Conservation (phyloP, 2,797 vertebrate species). For the Clarias laeviceps region DNA sequence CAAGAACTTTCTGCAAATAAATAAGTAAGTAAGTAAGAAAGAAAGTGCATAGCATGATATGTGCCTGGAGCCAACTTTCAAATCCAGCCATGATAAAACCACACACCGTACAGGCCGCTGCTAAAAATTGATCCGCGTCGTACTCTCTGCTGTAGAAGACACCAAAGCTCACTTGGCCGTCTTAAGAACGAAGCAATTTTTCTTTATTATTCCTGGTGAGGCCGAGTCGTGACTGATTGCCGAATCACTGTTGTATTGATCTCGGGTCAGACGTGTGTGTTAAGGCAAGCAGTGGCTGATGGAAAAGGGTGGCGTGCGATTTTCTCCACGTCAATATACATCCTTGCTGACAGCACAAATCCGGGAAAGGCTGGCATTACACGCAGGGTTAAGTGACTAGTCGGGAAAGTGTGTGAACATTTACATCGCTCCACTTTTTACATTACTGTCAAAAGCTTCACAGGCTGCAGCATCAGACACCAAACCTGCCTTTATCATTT, state of each 20-base stretch:
- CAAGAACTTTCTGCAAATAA: not conserved
- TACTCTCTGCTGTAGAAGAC: not conserved
- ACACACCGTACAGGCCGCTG: not conserved
- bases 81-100: not conserved
- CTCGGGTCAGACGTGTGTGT: slow-evolving; percentile 12
- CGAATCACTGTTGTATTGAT: slow-evolving; percentile 12
- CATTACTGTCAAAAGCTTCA: not conserved
- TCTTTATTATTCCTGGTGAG: not conserved
- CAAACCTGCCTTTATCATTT: not conserved
- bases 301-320: slow-evolving; percentile 4
- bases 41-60: not conserved
- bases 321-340: not conserved
- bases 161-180: slow-evolving; percentile 5
- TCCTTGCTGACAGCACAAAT: not conserved
- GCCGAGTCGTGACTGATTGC: slow-evolving; percentile 7
- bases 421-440: not conserved
- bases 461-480: not conserved
- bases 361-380: not conserved
- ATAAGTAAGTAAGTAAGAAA: not conserved
- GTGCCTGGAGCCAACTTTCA: not conserved
- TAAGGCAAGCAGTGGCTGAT: not conserved
- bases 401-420: not conserved
- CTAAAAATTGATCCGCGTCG: slow-evolving; percentile 6
- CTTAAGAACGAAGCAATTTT: slow-evolving; percentile 16
- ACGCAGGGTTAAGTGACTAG: not conserved